These are phyloP conservation scores for Eunapius fragilis DNA, from an alignment of 37 sponge, comb jelly and placozoan species.

Conservation along the genomic window DNA sequence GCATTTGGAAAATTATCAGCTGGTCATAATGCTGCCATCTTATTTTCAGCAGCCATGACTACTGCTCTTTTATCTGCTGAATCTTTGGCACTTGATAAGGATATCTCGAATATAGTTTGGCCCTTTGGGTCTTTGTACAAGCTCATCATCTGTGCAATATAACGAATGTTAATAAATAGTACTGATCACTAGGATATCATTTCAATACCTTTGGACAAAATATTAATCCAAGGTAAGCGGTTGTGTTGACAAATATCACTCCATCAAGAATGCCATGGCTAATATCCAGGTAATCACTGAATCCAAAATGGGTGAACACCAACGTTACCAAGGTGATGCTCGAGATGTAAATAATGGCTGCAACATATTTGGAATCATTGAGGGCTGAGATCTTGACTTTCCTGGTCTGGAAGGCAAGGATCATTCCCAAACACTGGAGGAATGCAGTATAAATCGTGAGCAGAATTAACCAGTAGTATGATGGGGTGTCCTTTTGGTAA, in stretches of 20 bases:
- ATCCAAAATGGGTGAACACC: constrained; percentile 21
- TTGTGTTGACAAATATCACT: constrained; percentile 15
- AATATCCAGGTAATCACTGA: constrained; percentile 17
- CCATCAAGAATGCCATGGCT: constrained; percentile 35
- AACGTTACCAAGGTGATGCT: constrained; percentile 26
- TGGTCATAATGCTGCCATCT: neutral
- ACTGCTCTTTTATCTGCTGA: neutral
- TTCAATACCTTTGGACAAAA: constrained; percentile 57
- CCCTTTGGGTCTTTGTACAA: neutral
- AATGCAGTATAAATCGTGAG: neutral
- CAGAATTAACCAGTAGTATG: constrained; percentile 8
- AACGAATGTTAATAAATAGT: no score
- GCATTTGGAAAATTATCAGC: neutral
- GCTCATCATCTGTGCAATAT: neutral
- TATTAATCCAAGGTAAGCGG: constrained; percentile 34
- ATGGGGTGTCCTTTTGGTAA: neutral
- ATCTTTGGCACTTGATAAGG: neutral
- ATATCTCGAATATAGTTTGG: neutral
- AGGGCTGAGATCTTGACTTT: constrained; percentile 54
- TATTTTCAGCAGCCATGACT: no score
- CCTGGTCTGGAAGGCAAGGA: constrained; percentile 55
- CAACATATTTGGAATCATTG: constrained; percentile 58
- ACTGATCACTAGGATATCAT: neutral
- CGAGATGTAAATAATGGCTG: constrained; percentile 48
- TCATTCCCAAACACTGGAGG: constrained; percentile 34